Evolutionary conservation across 2,797 vertebrate species (phyloP), one percentile per base, ranked within the genome.

Genomic region (Macroramphosus scolopax): DNA sequence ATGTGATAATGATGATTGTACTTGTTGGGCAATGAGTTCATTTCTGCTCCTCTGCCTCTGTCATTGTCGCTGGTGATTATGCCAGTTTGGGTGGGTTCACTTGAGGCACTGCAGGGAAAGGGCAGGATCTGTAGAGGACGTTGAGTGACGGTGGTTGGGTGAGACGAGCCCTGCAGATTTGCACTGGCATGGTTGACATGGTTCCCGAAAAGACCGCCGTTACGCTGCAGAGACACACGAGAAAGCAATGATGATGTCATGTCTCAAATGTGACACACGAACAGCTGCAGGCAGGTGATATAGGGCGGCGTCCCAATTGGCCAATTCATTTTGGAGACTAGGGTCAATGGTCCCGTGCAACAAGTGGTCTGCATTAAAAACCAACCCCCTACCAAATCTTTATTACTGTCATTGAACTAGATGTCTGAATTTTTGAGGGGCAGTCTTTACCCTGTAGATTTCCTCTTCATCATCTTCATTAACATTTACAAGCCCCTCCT

Each of bases 201-300:
- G 83, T 98, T 98, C 63, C 94, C 94, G 83, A 98, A 95, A 58
- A 97, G 91, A 48, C 91, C 90, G 50, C 94, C 94, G 36, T 97
- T 97, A 72, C 93, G 93, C 97, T 99, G 90, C 63, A 85, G 76
- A 69, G 39, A 54, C 7, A 68, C 3, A 28, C 2, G 20, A 40
- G 2, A 36, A 42, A 61, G 5, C 29, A 10, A 4, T 35, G 7
- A 35, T n/a, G n/a, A n/a, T n/a, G n/a, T n/a, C n/a, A n/a, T n/a
- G n/a, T n/a, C n/a, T n/a, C n/a, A n/a, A n/a, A n/a, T n/a, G n/a
- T n/a, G n/a, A n/a, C n/a, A n/a, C n/a, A n/a, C n/a, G n/a, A n/a
- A n/a, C n/a, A n/a, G n/a, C n/a, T n/a, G n/a, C n/a, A n/a, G n/a
- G n/a, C n/a, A n/a, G n/a, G n/a, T n/a, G n/a, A n/a, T n/a, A n/a